Percentiles rank a stretch among this genome's conserved stretches.
These are phyloP conservation scores for Nothobranchius kuhntae DNA, from an alignment of 2,113 vertebrate genomes.

Conservation along the genomic window DNA sequence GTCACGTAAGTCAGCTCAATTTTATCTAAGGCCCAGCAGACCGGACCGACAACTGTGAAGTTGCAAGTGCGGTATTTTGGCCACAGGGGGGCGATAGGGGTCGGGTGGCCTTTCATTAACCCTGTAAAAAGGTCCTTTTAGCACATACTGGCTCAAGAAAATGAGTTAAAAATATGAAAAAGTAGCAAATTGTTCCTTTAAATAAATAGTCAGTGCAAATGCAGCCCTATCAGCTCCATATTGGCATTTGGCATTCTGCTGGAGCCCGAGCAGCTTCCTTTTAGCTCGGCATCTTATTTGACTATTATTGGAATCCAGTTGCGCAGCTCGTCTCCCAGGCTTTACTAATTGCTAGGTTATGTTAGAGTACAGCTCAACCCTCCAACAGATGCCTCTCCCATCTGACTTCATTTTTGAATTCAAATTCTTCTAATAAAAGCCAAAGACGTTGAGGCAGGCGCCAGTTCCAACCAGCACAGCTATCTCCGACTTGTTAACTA, in stretches of 20 bases:
- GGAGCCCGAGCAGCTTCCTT: slow-evolving; percentile 16
- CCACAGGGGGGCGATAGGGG: too few relatives aligned
- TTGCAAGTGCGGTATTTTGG: too few relatives aligned
- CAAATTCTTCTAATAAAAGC: slow-evolving; percentile 13
- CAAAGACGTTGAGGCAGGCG: slow-evolving; percentile 10
- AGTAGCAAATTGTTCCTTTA: too few relatives aligned
- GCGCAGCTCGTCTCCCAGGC: slow-evolving; percentile 3
- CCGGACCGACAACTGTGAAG: too few relatives aligned
- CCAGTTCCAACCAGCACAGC: slow-evolving; percentile 55
- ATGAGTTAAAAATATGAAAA: too few relatives aligned
- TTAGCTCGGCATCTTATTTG: slow-evolving; percentile 26
- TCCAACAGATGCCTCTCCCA: slow-evolving; percentile 23
- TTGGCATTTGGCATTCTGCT: neutral
- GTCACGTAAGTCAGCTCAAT: too few relatives aligned
- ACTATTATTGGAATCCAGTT: slow-evolving; percentile 33
- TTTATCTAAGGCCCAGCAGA: too few relatives aligned
- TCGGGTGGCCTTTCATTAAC: too few relatives aligned
- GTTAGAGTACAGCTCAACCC: slow-evolving; percentile 19
- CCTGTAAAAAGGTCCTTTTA: too few relatives aligned
- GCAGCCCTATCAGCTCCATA: neutral
- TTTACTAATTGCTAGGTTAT: slow-evolving; percentile 26
- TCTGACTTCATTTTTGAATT: slow-evolving; percentile 26
- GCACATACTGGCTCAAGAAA: too few relatives aligned
- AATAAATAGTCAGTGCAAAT: neutral
- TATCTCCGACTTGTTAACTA: slow-evolving; percentile 83